Base-by-base conservation (phyloP, 2,888 invertebrate genomes). In the Diarsia brunnea region DNA sequence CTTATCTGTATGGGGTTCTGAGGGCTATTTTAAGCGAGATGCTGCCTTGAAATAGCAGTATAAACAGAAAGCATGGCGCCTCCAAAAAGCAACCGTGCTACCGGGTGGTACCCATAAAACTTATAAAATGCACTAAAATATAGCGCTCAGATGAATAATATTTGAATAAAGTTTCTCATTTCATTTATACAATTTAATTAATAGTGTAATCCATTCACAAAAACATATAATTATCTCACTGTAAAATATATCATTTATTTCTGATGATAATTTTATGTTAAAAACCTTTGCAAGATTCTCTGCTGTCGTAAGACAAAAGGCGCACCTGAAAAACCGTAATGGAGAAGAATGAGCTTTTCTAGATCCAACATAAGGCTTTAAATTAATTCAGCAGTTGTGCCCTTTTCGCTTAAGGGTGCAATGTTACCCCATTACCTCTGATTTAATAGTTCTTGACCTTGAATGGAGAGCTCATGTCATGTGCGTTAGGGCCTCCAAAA, bases 101-200 rank as follows among this genome's bases (percentile, higher is more conserved):
- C 24, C 70, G 31, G 55, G 0, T 71, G 21, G 27, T 43, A 43
- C 24, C 38, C 14, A 21, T 38, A 16, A 72, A 43, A 21, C n/a
- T 19, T 24, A 73, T 73, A 2, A 58, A 70, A 27, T 47, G 10
- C 47, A 58, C n/a, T 73, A 5, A n/a, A 72, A 49, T 10, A 16
- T 38, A 73, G 38, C 51, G 49, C 49, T 60, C 21, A n/a, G 21
- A 49, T 16, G 67, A 4, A 45, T 27, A 10, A 51, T 61, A 31
- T n/a, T 11, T 4, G n/a, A 74, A 4, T 0, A 45, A 8, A 45
- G 16, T 47, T 53, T 16, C 8, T 21, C 14, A 24, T 58, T 24
- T 47, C 0, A 38, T 72, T 5, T 47, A 21, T 4, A n/a, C n/a
- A n/a, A n/a, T n/a, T n/a, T n/a, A n/a, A n/a, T n/a, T 49, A 65